Evolutionary conservation across 1,140 invertebrate genomes (phyloP), one percentile per base, ranked within the genome.

Genomic region (Mizuhopecten yessoensis): DNA sequence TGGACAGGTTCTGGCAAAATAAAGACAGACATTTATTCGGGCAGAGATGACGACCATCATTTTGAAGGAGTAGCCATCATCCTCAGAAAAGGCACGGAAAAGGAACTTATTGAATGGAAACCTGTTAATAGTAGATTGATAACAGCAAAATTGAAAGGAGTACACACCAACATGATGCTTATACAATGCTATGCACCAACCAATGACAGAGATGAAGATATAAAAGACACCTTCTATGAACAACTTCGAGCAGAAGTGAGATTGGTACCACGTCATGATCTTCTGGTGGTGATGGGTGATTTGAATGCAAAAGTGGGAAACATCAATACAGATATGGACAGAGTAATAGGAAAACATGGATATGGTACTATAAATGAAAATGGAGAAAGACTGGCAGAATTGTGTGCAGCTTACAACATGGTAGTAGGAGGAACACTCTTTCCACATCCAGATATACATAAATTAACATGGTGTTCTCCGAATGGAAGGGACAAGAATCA

Each of bases 381-480:
- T 88, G 87, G 91, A 36, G 91, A 93, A 86, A 91, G 88, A 90
- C 87, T 92, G 23, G 49, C 88, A 20, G 90, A 93, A 11, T 33
- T 90, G 17, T 92, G 93, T 90, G 33, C 88, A 29, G 3, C 86
- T 5, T 7, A 39, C 13, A 13, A 13, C 5, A 5, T 39, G 13
- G 36, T 90, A 33, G 89, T 93, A 86, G 87, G 57, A 98, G 93
- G 98, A 98, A 89, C 99, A 98, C 96, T 99, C 98, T 97, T 99
- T 98, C 88, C 89, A 34, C 90, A 93, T 34, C 90, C 87, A 87
- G 87, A 88, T 42, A 94, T 94, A 15, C 89, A 94, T 89, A 93
- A 94, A 88, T 34, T 86, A 15, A 94, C 91, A 39, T 91, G 93
- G 88, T 49, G 86, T 45, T 94, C 92, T 88, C 92, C 29, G 88